Percentiles rank a stretch among this genome's conserved stretches.
Evolutionary conservation across 92 coral and sea anemone species (phyloP).

Genomic region (Phenganax marumi): DNA sequence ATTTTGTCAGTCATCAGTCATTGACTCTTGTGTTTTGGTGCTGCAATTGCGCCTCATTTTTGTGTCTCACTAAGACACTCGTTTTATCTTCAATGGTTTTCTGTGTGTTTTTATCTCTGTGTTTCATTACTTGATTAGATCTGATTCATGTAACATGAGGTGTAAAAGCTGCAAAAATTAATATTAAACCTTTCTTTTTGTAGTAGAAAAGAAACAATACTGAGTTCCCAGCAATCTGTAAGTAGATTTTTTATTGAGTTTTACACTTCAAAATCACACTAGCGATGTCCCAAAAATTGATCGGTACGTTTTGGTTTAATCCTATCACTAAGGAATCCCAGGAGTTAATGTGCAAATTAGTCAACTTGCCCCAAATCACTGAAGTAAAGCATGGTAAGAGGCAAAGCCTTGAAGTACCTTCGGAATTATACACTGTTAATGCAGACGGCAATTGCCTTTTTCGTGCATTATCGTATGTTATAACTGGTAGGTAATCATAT

Average conservation of each 20-base stretch:
- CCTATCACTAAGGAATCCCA: slow-evolving; percentile 6
- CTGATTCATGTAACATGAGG: not conserved
- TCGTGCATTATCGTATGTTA: slow-evolving; percentile 55
- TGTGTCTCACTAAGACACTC: slow-evolving; percentile 5
- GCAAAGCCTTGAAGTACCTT: slow-evolving; percentile 37
- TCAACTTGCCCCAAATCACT: slow-evolving; percentile 12
- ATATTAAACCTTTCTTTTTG: not conserved
- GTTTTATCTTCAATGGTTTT: not conserved
- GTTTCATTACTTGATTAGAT: not conserved
- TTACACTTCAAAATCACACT: too few relatives aligned
- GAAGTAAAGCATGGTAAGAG: slow-evolving; percentile 36
- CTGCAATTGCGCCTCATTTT: slow-evolving; percentile 18
- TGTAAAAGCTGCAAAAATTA: slow-evolving; percentile 1
- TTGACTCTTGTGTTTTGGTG: slow-evolving; percentile 9
- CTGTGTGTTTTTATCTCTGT: slow-evolving; percentile 1
- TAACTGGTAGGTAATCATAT: slow-evolving; percentile 50
- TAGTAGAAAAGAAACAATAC: not conserved
- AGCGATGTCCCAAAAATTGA: not conserved
- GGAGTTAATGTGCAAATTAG: slow-evolving; percentile 1
- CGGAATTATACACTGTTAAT: slow-evolving; percentile 33
- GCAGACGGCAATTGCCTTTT: slow-evolving; percentile 66
- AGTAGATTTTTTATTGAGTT: not conserved
- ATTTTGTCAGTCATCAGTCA: slow-evolving; percentile 6
- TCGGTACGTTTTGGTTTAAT: slow-evolving; percentile 3
- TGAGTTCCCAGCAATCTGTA: not conserved